These are phyloP conservation scores for Gallinago jamesoni DNA, from an alignment of 2,113 vertebrate genomes.

Conservation along the genomic window DNA sequence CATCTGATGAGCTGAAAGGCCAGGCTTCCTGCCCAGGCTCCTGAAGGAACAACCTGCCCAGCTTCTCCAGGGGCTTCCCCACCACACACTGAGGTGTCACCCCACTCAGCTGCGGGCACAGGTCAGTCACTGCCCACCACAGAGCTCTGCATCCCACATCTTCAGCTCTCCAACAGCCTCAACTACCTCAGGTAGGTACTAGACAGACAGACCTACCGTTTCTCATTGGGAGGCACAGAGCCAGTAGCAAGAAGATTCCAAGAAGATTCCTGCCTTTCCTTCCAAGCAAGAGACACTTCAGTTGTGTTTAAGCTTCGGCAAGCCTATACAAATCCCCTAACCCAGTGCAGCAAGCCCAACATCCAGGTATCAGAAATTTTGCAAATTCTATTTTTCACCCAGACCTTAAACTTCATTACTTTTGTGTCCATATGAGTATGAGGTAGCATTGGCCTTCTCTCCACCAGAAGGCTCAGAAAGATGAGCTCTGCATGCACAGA, in stretches of 20 bases:
- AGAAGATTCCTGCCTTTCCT: not conserved
- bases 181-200: not conserved
- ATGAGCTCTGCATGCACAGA: not conserved
- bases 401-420: not conserved
- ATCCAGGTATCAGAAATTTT: not conserved
- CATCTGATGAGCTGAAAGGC: accelerated
- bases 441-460: not conserved
- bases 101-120: not conserved
- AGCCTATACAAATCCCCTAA: not conserved
- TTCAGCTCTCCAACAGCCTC: not conserved
- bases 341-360: not conserved
- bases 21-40: not conserved
- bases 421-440: not conserved
- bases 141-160: not conserved
- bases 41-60: not conserved
- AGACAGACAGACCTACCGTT: too few relatives aligned
- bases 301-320: not conserved
- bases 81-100: accelerated
- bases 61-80: not conserved
- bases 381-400: not conserved
- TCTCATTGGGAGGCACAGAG: accelerated
- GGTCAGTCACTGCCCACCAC: not conserved
- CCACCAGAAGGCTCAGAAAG: not conserved
- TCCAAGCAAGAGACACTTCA: not conserved
- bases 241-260: too few relatives aligned